These are phyloP conservation scores for Keiferia lycopersicella DNA, from an alignment of 2,888 invertebrate species.

Conservation along the genomic window DNA sequence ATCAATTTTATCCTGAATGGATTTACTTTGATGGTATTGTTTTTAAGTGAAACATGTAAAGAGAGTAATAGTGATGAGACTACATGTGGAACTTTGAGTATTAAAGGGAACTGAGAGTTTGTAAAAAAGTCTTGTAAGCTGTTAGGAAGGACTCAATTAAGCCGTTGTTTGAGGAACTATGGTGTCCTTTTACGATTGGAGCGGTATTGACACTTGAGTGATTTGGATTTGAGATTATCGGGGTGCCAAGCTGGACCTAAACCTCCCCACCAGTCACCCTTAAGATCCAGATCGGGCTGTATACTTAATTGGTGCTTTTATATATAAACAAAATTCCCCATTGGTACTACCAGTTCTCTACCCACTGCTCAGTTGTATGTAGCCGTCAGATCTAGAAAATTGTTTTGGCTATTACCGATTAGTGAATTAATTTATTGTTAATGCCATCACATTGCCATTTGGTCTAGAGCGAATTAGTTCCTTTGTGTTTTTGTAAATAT, in stretches of 20 bases:
- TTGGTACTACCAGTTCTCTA: conserved; percentile 13
- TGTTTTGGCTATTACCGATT: conserved; percentile 62
- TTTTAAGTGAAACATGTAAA: neutral
- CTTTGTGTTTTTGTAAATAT: conserved; percentile 75
- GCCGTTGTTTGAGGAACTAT: conserved; percentile 6
- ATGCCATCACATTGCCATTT: conserved; percentile 81
- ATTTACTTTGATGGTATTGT: neutral
- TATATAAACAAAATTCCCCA: conserved; percentile 28
- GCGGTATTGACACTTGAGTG: conserved; percentile 22
- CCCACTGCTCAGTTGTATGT: conserved; percentile 47
- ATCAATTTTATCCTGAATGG: neutral
- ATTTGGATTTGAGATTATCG: conserved; percentile 33
- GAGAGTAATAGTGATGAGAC: neutral
- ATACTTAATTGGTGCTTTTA: conserved; percentile 44
- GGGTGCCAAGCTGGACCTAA: conserved; percentile 19
- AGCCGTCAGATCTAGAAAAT: conserved; percentile 49
- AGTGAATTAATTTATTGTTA: conserved; percentile 62
- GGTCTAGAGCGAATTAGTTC: conserved; percentile 78
- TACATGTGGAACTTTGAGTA: too few relatives aligned
- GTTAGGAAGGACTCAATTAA: neutral
- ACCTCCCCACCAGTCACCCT: conserved; percentile 25
- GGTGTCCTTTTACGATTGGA: neutral
- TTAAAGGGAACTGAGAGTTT: neutral
- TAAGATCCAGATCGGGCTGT: conserved; percentile 34
- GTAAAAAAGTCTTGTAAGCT: neutral